Percentiles rank a stretch among this genome's conserved stretches.
These are phyloP conservation scores for Temnopleurus reevesii DNA, from an alignment of 53 echinoderm and acorn worm genomes.

Conservation along the genomic window DNA sequence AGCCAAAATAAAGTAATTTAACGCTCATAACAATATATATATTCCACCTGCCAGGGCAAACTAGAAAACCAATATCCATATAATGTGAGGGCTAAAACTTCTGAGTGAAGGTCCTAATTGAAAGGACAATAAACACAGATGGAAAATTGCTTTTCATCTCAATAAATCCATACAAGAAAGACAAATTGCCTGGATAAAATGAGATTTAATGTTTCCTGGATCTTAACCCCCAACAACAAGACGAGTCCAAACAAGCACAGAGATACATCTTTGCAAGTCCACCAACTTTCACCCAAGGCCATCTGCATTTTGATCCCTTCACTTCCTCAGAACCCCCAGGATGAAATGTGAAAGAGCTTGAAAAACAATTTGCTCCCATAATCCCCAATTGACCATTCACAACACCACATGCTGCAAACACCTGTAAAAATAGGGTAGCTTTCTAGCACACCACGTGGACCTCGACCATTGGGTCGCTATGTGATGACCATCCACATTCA, in stretches of 20 bases:
- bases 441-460: neutral
- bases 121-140: too few species aligned
- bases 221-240: neutral
- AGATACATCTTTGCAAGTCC: neutral
- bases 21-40: too few species aligned
- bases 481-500: too few species aligned
- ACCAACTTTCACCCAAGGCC: neutral
- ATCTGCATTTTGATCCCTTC: neutral
- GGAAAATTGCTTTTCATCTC: too few species aligned
- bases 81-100: too few species aligned
- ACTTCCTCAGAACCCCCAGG: neutral
- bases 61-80: neutral
- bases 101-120: too few species aligned
- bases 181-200: neutral
- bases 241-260: neutral
- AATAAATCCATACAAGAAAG: neutral
- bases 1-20: too few species aligned
- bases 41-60: neutral
- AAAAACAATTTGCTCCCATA: neutral
- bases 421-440: neutral
- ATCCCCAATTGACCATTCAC: constrained; percentile 7
- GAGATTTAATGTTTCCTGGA: neutral
- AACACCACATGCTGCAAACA: neutral
- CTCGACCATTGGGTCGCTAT: too few species aligned
- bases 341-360: neutral